phyloP scores from a whole-genome alignment of 2,797 vertebrate genomes.

The Sebastes alutus region DNA sequence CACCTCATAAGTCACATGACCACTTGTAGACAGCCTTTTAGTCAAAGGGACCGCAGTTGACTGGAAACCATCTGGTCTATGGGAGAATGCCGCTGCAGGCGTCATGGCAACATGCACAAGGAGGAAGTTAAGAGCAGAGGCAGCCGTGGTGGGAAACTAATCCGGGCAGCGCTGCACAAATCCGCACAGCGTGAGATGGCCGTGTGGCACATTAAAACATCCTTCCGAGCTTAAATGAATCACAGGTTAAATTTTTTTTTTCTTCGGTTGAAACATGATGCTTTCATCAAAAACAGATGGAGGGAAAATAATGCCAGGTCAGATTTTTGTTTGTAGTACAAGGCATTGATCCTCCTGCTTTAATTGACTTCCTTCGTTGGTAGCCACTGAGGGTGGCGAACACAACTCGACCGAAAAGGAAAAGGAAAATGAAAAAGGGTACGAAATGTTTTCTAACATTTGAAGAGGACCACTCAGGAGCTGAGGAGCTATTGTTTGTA shows the following conservation, averaged over 20 bases:
- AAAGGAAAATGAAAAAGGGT: slow-evolving; percentile 33
- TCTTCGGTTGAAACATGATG: slow-evolving; percentile 11
- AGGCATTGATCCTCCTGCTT: not conserved
- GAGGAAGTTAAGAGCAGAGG: slow-evolving; percentile 57
- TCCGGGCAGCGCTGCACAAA: slow-evolving; percentile 41
- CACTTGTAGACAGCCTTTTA: slow-evolving; percentile 28
- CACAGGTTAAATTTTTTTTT: slow-evolving; percentile 21
- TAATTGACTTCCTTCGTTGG: slow-evolving; percentile 47
- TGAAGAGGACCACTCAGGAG: slow-evolving; percentile 39
- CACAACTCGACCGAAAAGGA: slow-evolving; percentile 36
- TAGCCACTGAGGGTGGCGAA: slow-evolving; percentile 45
- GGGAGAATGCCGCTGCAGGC: slow-evolving; percentile 58
- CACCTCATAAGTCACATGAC: slow-evolving; percentile 31
- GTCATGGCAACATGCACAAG: slow-evolving; percentile 64
- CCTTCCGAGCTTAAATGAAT: slow-evolving; percentile 43
- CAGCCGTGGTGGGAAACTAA: slow-evolving; percentile 59
- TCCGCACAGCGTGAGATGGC: slow-evolving; percentile 56
- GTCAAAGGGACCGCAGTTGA: slow-evolving; percentile 20
- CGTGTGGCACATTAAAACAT: slow-evolving; percentile 54
- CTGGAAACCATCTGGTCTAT: slow-evolving; percentile 60
- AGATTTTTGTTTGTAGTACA: not conserved
- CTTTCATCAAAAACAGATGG: slow-evolving; percentile 45
- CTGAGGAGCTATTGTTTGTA: slow-evolving; percentile 25
- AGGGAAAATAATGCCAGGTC: not conserved
- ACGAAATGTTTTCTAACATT: slow-evolving; percentile 59